Base-by-base conservation (phyloP, 1,140 invertebrate species). In the Pomacea maculata region DNA sequence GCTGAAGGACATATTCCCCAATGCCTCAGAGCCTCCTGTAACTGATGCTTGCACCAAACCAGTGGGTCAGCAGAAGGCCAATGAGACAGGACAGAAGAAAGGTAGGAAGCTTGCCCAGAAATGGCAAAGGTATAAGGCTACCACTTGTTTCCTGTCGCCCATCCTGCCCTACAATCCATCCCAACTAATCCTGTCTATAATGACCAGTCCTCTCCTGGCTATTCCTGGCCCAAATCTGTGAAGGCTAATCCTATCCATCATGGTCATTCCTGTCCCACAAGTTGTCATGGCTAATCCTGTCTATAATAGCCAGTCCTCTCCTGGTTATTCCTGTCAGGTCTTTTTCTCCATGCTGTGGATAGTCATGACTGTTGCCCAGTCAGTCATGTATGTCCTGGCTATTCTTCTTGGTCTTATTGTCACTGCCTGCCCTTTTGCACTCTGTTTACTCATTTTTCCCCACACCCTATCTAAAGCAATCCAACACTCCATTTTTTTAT, bases 1-100 rank as follows among this genome's bases (percentile, higher is more conserved):
- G 12, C 54, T 78, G 67, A 67, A 78, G n/a, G 65, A 68, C n/a
- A 29, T 70, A 15, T 65, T 78, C 64, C 10, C 65, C 19, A 11
- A 10, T 19, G 19, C 67, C 11, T 54, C 45, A 78, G 52, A 25
- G 11, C n/a, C 0, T 34, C 15, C 15, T 55, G 67, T 11, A 21
- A 70, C 1, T 11, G 29, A 57, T 55, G 21, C 45, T 11, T 45
- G 19, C 54, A 6, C 10, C 17, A 5, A 54, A 14, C 6, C 73
- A 75, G 73, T 15, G 45, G 54, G 52, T 19, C 19, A 55, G 12
- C 19, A 25, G 15, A 11, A 61, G 25, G 25, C 8, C 14, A 57
- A 75, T 7, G 45, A 72, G 29, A 11, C 72, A 45, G 29, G 4
- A 11, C 9, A 74, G 29, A 34, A 11, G 72, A 34, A 12, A 11